Conservation (phyloP, 2,888 invertebrate genomes). For the Ctena decussata region DNA sequence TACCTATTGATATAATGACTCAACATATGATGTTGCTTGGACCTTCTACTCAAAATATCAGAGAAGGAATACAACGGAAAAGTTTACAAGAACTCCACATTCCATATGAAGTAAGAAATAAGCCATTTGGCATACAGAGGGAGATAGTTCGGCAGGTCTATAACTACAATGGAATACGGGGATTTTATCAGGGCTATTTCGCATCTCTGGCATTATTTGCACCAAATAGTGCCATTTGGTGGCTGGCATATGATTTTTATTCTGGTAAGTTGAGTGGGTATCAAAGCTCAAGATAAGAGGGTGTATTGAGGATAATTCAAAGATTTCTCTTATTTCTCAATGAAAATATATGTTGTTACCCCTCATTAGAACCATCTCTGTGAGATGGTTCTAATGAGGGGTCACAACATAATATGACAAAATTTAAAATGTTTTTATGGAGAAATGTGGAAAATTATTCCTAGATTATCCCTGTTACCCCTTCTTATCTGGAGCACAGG, state of each 20-base stretch:
- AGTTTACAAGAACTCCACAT: constrained; percentile 65
- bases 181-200: constrained; percentile 97
- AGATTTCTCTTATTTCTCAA: too few species aligned
- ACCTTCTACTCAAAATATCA: constrained; percentile 87
- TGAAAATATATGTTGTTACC: too few species aligned
- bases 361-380: too few species aligned
- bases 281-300: too few species aligned
- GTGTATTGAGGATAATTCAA: too few species aligned
- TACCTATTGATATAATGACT: constrained; percentile 98
- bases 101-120: constrained; percentile 54
- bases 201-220: constrained; percentile 97
- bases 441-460: too few species aligned
- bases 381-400: too few species aligned
- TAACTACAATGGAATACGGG: constrained; percentile 92
- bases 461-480: too few species aligned
- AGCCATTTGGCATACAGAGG: constrained; percentile 74
- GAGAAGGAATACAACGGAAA: constrained; percentile 42
- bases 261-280: constrained; percentile 95
- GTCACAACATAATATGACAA: too few species aligned
- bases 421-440: too few species aligned
- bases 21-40: constrained; percentile 97
- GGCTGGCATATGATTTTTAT: constrained; percentile 97
- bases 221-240: constrained; percentile 99
- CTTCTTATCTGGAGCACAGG: too few species aligned
- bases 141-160: constrained; percentile 93